Evolutionary conservation across 2,888 invertebrate species (phyloP), one percentile per base, ranked within the genome.

Genomic region (Caenorhabditis angaria): DNA sequence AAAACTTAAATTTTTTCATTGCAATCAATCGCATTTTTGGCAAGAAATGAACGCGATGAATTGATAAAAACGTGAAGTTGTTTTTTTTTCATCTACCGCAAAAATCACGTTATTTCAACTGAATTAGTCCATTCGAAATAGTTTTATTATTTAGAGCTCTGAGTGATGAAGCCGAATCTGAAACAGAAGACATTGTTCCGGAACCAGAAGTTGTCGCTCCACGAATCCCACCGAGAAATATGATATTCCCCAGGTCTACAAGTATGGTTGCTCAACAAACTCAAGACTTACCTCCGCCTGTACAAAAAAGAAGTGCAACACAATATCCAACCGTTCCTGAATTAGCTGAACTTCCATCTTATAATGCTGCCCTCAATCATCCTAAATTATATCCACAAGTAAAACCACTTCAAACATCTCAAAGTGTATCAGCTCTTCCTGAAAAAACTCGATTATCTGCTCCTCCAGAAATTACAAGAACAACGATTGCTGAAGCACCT

Each of bases 281-380:
- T 8, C 8, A 35, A 53, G 48, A 59, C 35, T 22, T 35, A 5
- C 61, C 60, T 20, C 20, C 48, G 14, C 55, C 62, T 25, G 60
- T 25, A 20, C 60, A 50, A 6, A 72, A 62, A 32, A 50, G 67
- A 32, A 68, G 64, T 35, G 59, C 57, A 47, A 27, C 68, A 20
- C 58, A 63, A 5, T 74, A 74, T 61, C 74, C 74, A 24, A 58
- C 63, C 10, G 53, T 74, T 18, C 74, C 74, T 2, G 69, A 74
- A 54, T 51, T 74, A 2, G 50, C 66, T 1, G 74, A 74, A 41
- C 64, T 74, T 20, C 74, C 74, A 0, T 63, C 74, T 6, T 74
- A 74, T 54, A 54, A 55, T 10, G 69, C 56, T 8, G 74, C 69
- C 2, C 50, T 70, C n/a, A 41, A 65, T 22, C 74, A 69, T 62